A percentile compares a stretch with the other conserved stretches of the same genome.
Conservation (phyloP, 2,113 vertebrate species). For the Pygoscelis antarcticus region DNA sequence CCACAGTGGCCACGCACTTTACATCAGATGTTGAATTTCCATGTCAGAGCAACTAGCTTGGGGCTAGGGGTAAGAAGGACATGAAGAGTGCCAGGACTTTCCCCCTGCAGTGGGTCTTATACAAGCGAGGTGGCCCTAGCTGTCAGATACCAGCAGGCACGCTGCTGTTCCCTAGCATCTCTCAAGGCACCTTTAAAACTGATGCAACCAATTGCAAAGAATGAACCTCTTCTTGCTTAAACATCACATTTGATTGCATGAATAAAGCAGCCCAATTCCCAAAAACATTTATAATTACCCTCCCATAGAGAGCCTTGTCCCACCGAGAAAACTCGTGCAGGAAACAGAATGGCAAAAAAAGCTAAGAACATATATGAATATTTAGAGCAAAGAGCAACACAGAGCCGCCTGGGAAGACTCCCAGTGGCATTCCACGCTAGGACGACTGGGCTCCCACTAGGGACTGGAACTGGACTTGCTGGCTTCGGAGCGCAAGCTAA, state of each 20-base stretch:
- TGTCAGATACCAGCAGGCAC: neutral
- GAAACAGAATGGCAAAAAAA: neutral
- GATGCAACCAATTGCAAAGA: neutral
- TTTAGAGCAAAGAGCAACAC: neutral
- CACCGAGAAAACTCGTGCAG: neutral
- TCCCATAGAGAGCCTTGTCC: neutral
- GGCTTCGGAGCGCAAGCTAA: neutral
- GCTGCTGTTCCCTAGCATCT: neutral
- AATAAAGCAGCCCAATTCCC: neutral
- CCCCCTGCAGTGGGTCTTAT: neutral
- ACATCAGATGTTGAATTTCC: neutral
- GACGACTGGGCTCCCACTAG: neutral
- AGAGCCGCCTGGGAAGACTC: neutral
- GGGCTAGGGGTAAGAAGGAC: neutral
- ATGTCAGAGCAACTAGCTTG: neutral
- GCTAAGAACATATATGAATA: neutral
- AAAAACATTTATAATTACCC: neutral
- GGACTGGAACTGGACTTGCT: neutral
- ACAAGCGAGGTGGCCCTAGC: accelerated
- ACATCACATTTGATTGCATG: neutral
- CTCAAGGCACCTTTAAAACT: neutral
- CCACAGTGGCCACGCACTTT: neutral
- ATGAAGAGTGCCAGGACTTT: neutral
- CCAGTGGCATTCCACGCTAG: neutral
- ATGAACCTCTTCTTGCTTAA: neutral